These are phyloP conservation scores for Elachura formosa DNA, from an alignment of 2,113 vertebrate species.

Conservation along the genomic window DNA sequence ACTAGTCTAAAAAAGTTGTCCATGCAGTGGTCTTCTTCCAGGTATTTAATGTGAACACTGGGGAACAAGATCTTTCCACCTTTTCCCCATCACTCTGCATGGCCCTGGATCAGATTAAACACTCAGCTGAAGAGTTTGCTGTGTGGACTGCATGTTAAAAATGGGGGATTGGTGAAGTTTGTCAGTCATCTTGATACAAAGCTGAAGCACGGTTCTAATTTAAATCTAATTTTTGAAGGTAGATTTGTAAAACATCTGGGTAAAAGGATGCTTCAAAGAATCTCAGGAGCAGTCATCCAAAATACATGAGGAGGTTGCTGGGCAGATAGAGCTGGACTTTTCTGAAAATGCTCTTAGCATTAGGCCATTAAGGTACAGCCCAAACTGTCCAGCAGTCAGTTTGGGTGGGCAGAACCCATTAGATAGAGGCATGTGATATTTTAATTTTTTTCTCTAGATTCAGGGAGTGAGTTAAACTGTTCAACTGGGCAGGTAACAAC, in stretches of 20 bases:
- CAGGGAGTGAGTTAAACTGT: background rate
- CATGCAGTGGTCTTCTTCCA: background rate
- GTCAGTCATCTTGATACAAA: background rate
- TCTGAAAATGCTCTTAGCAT: background rate
- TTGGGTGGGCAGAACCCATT: background rate
- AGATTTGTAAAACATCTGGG: background rate
- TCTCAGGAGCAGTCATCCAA: background rate
- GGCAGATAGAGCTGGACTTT: background rate
- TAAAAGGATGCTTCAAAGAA: background rate
- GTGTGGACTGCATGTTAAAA: background rate
- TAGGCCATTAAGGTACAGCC: background rate
- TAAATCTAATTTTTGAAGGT: background rate
- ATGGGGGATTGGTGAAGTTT: background rate
- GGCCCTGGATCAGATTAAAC: background rate
- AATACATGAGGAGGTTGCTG: background rate
- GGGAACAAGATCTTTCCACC: background rate
- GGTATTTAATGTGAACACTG: background rate
- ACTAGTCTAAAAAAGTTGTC: background rate
- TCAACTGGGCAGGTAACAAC: rapidly evolving
- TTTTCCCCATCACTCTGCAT: background rate
- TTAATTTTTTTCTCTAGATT: background rate
- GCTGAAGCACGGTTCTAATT: background rate
- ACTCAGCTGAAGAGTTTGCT: background rate
- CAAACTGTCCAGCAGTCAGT: background rate
- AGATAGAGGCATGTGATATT: background rate